Base-by-base conservation (phyloP, 1,140 invertebrate genomes). In the Penaeus japonicus region DNA sequence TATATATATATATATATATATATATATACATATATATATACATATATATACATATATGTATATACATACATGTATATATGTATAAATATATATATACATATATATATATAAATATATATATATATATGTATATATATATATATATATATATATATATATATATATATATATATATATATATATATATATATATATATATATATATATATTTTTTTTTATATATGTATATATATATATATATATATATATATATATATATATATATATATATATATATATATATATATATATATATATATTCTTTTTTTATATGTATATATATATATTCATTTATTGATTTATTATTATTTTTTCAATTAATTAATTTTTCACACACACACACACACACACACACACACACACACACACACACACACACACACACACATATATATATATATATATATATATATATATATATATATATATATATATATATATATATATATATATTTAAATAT, bases 61-160 rank as follows among this genome's bases (percentile, higher is more conserved):
- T n/a, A 70, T 70, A 70, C n/a, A 70, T 70, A 70, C 30, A 70
- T 70, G 5, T 30, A 20, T n/a, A n/a, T 70, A 70, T 70, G 2
- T 70, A n/a, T 70, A n/a, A 22, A n/a, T n/a, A 22, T 70, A 22
- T 70, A n/a, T 70, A 22, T n/a, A 22, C n/a, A n/a, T 70, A 2
- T n/a, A 70, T 70, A 70, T 70, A 70, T n/a, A 70, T n/a, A 70
- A 1, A 2, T n/a, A 70, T n/a, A 70, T n/a, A n/a, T 70, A n/a
- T 70, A 70, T 2, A 70, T 70, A 70, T 70, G 5, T 70, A 70
- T n/a, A 70, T 70, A 70, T n/a, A 20, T n/a, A 70, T 70, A 70
- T 70, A 70, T 70, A 70, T 70, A 70, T 70, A 70, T n/a, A 70
- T 70, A 70, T 22, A 70, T 70, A 70, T n/a, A 70, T 70, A 70